A percentile compares a stretch with the other conserved stretches of the same genome.
These are phyloP conservation scores for Dysmachus trigonus DNA, from an alignment of 2,888 invertebrate species.

Conservation along the genomic window DNA sequence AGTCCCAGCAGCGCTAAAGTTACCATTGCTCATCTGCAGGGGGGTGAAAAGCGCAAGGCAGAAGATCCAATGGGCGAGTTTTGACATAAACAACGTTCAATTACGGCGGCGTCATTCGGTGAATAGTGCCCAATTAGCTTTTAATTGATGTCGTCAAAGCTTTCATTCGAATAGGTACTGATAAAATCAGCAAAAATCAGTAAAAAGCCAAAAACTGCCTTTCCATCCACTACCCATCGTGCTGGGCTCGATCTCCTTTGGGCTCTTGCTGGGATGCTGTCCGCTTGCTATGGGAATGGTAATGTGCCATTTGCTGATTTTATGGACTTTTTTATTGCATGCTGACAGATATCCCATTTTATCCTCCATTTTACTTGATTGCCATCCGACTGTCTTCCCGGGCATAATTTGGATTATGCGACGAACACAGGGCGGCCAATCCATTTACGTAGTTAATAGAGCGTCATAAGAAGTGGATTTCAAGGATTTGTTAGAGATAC, in stretches of 20 bases:
- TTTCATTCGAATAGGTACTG: background rate
- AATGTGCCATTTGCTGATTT: slow-evolving; percentile 34
- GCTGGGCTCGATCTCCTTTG: background rate
- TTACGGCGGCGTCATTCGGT: background rate
- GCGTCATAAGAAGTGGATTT: slow-evolving; percentile 8
- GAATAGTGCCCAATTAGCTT: slow-evolving; percentile 35
- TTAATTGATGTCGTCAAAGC: slow-evolving; percentile 41
- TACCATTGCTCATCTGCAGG: background rate
- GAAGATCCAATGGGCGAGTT: background rate
- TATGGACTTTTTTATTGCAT: slow-evolving; percentile 39
- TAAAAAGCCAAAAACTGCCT: background rate
- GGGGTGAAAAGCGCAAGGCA: background rate
- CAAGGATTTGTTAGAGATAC: background rate
- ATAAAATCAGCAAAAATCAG: slow-evolving; percentile 35
- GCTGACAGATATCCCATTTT: slow-evolving; percentile 39
- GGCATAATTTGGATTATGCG: slow-evolving; percentile 36
- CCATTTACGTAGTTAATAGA: slow-evolving; percentile 20
- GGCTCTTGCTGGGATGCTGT: background rate
- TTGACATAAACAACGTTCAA: slow-evolving; percentile 15
- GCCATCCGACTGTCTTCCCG: slow-evolving; percentile 12
- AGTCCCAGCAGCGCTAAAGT: background rate
- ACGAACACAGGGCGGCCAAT: slow-evolving; percentile 2
- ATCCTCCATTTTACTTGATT: slow-evolving; percentile 38
- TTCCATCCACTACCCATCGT: background rate
- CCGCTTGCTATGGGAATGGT: slow-evolving; percentile 6